A percentile compares a stretch with the other conserved stretches of the same genome.
Conservation (phyloP, 2,113 vertebrate species). For the Clarias batrachus region DNA sequence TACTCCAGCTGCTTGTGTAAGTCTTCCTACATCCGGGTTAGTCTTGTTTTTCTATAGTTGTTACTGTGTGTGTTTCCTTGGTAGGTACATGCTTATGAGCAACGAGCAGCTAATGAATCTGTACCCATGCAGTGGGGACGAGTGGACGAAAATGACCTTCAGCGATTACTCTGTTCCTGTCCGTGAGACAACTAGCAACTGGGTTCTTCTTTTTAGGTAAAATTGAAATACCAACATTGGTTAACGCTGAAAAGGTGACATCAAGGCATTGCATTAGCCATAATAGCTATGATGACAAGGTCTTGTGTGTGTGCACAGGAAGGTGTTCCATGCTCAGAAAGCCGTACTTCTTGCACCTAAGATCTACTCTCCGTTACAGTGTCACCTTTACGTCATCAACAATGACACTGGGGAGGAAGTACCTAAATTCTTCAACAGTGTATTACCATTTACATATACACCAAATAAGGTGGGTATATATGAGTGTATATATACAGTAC, state of each 20-base stretch:
- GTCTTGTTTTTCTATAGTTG: neutral
- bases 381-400: conserved; percentile 81
- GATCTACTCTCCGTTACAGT: conserved; percentile 74
- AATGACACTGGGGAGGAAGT: conserved; percentile 88
- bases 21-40: neutral
- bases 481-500: neutral
- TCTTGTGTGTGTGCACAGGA: conserved; percentile 65
- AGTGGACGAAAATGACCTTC: conserved; percentile 76
- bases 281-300: neutral
- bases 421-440: conserved; percentile 75
- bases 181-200: conserved; percentile 71
- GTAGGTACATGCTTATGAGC: conserved; percentile 81
- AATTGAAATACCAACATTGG: neutral
- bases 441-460: conserved; percentile 72
- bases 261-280: neutral
- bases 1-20: conserved; percentile 68
- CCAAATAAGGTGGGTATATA: conserved; percentile 81
- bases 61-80: neutral
- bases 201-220: conserved; percentile 90
- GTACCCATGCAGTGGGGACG: conserved; percentile 83
- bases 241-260: neutral
- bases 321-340: conserved; percentile 81
- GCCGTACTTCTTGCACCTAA: conserved; percentile 81
- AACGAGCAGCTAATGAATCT: conserved; percentile 66
- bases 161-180: conserved; percentile 77